These are phyloP conservation scores for Megalops atlanticus DNA, from an alignment of 2,113 vertebrate genomes.

Conservation along the genomic window DNA sequence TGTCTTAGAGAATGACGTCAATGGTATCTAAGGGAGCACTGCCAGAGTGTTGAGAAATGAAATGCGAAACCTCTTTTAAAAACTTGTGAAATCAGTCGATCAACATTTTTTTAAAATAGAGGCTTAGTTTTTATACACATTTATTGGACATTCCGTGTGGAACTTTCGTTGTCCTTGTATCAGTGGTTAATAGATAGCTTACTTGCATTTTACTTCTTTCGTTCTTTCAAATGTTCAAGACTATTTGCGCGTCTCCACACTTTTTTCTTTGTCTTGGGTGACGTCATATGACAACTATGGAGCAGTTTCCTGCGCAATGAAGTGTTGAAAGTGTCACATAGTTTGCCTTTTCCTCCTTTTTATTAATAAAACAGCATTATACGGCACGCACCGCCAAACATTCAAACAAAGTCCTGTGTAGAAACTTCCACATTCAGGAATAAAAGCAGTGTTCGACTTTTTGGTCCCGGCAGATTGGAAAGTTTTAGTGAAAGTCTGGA, in stretches of 20 bases:
- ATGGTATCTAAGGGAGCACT: constrained; percentile 51
- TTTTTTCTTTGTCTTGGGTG: constrained; percentile 22
- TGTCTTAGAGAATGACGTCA: constrained; percentile 69
- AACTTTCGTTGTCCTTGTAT: no score
- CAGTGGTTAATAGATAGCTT: no score
- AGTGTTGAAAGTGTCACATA: not conserved
- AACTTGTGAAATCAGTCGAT: no score
- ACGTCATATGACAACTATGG: constrained; percentile 30
- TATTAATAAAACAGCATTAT: not conserved
- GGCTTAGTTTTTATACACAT: no score
- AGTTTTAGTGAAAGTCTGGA: not conserved
- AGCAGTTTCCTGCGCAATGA: constrained; percentile 31
- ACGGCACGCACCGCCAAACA: not conserved
- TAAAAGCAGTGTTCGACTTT: constrained; percentile 29
- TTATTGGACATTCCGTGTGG: no score
- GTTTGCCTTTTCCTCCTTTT: not conserved
- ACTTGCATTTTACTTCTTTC: no score
- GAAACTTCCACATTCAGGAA: not conserved
- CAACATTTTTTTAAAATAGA: no score
- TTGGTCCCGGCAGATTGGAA: constrained; percentile 7
- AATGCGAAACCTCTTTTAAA: not conserved
- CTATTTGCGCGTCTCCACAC: not conserved
- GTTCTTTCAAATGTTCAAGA: no score
- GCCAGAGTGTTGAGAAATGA: constrained; percentile 24
- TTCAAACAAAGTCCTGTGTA: not conserved